Conservation (phyloP, 64 coral and sea anemone genomes). For the Hydrozoanthus tunicans region DNA sequence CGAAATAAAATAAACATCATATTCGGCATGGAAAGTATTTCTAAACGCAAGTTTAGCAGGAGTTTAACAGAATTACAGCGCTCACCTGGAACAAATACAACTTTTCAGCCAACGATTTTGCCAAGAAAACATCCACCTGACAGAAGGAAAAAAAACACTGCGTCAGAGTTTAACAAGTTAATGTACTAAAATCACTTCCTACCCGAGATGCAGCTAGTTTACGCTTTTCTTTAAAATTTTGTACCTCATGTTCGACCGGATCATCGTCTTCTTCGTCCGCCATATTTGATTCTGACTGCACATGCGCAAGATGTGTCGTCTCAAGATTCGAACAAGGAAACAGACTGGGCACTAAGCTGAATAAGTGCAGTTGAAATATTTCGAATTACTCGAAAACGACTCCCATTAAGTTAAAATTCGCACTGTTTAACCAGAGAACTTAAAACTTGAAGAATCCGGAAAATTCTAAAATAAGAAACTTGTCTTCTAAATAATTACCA, state of each 20-base stretch:
- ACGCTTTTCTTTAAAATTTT: not conserved
- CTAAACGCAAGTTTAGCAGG: too few relatives aligned
- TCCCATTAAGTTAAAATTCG: too few relatives aligned
- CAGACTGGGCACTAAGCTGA: too few relatives aligned
- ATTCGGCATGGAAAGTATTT: too few relatives aligned
- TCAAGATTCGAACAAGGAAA: too few relatives aligned
- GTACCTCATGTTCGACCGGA: conserved; percentile 78
- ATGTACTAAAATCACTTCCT: not conserved
- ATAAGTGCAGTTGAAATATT: too few relatives aligned
- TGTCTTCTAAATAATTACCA: too few relatives aligned
- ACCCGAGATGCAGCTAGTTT: not conserved
- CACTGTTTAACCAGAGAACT: too few relatives aligned
- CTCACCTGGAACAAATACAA: conserved; percentile 92
- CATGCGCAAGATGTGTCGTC: conserved; percentile 43
- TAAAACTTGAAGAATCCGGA: too few relatives aligned
- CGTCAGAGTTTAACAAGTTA: not conserved
- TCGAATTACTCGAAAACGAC: too few relatives aligned
- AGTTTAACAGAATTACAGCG: not conserved
- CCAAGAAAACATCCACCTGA: conserved; percentile 95
- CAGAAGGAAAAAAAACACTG: not conserved
- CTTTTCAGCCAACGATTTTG: conserved; percentile 84
- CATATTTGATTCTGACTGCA: conserved; percentile 66
- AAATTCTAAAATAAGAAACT: too few relatives aligned
- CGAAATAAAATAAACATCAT: too few relatives aligned
- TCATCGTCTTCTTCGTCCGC: conserved; percentile 98